Evolutionary conservation across 2,888 invertebrate species (phyloP).

Genomic region (Coremacera marginata): DNA sequence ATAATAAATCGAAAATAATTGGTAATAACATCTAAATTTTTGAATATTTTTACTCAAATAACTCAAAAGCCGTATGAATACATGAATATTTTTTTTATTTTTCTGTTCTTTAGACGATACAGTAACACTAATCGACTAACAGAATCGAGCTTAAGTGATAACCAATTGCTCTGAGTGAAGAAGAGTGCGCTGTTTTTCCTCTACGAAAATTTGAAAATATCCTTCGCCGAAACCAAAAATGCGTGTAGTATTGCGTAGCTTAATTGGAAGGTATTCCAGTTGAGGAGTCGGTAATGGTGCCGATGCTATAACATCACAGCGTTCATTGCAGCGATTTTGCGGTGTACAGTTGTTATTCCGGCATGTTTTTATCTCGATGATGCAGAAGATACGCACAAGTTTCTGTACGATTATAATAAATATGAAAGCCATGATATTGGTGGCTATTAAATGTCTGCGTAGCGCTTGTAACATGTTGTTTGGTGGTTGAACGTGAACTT

Average conservation of each 20-base stretch:
- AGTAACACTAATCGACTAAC: too few relatives aligned
- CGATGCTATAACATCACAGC: slow-evolving; percentile 12
- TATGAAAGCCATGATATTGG: slow-evolving; percentile 56
- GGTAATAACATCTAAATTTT: too few relatives aligned
- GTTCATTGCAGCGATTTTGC: slow-evolving; percentile 41
- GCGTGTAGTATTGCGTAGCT: slow-evolving; percentile 55
- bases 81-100: not conserved
- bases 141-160: slow-evolving; percentile 59
- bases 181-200: slow-evolving; percentile 59
- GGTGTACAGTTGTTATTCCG: slow-evolving; percentile 37
- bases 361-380: slow-evolving; percentile 54
- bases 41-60: too few relatives aligned
- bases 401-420: slow-evolving; percentile 59
- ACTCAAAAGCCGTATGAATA: too few relatives aligned
- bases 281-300: not conserved
- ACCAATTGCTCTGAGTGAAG: slow-evolving; percentile 54
- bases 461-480: slow-evolving; percentile 54
- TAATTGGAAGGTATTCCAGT: slow-evolving; percentile 51
- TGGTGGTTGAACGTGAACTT: not conserved
- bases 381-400: slow-evolving; percentile 57
- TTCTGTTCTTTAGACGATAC: not conserved
- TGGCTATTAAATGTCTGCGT: slow-evolving; percentile 58
- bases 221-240: slow-evolving; percentile 62
- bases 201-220: slow-evolving; percentile 61
- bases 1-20: too few relatives aligned